Base-by-base conservation (phyloP, 2,888 invertebrate species). In the Mechanitis mazaeus region DNA sequence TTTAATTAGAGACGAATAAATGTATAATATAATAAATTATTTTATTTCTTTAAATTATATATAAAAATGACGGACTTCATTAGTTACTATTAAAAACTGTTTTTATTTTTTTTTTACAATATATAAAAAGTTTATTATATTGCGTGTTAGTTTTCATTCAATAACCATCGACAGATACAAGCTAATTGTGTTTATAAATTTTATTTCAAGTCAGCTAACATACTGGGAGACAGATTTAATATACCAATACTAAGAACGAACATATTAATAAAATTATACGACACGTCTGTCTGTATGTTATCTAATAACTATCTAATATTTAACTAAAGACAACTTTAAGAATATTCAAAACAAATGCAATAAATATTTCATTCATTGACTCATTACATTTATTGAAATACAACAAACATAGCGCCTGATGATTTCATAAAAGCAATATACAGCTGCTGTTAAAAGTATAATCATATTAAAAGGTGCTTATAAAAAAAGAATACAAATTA, bases 71-170 rank as follows among this genome's bases (percentile, higher is more conserved):
- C 20, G 20, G 20, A 20, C 20, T 20, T 20, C 20, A 20, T 20
- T 20, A 20, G 20, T 20, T 20, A 20, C 20, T 20, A 20, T 20
- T 20, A 20, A 20, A 20, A 20, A 38, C 38, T 38, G 42, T 3
- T 7, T 5, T 9, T 11, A 42, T 42, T 3, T 42, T 11, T 7
- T 9, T 42, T 9, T 42, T 42, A 42, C 9, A 42, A 56, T 38
- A 53, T 56, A 53, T 55, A 38, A 45, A 62, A 53, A 59, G 46
- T 54, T 59, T 63, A 63, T 63, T 56, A 56, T 45, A 59, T 63
- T 53, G 62, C 62, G 59, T 63, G 62, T 63, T 53, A 63, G 45
- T 56, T 59, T 63, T 35, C 62, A 56, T 59, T 63, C 45, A 56
- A 59, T 45, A 56, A 63, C 28, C 38, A 54, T 45, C 33, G 53